Conservation (phyloP, 2,113 vertebrate genomes). For the Malurus elegans region DNA sequence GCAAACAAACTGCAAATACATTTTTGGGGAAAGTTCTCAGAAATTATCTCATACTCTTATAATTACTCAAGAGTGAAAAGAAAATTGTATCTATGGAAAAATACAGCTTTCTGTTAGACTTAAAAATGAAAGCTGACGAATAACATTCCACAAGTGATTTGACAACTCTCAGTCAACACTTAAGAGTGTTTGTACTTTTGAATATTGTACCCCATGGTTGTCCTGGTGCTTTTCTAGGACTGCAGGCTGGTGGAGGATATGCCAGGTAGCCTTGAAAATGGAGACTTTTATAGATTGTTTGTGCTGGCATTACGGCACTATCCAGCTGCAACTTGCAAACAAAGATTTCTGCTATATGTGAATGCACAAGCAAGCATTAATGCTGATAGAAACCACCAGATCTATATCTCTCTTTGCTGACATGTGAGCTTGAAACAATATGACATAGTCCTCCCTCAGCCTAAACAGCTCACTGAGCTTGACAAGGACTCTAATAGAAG, state of each 20-base stretch:
- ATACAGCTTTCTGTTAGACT: neutral
- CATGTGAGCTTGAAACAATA: slow-evolving; percentile 3
- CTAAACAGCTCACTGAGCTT: slow-evolving; percentile 42
- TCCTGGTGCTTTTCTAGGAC: neutral
- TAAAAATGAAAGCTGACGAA: neutral
- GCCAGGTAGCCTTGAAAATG: neutral
- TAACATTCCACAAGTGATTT: neutral
- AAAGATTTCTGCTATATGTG: neutral
- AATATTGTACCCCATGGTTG: neutral
- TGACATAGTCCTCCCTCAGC: slow-evolving; percentile 36
- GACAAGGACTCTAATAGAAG: slow-evolving; percentile 52
- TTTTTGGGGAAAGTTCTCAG: neutral
- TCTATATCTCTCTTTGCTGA: slow-evolving; percentile 32
- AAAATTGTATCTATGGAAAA: neutral
- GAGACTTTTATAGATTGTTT: neutral
- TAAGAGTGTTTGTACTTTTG: neutral
- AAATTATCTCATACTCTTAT: neutral
- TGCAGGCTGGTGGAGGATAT: neutral
- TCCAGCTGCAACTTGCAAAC: neutral
- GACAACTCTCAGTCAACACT: neutral
- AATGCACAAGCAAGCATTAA: slow-evolving; percentile 23
- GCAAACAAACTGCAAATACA: neutral
- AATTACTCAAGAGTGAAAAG: neutral
- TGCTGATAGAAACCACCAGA: slow-evolving; percentile 19
- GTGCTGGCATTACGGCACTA: neutral